Evolutionary conservation across 2,888 invertebrate species (phyloP), one percentile per base, ranked within the genome.

Genomic region (Gymnoscelis rufifasciata): DNA sequence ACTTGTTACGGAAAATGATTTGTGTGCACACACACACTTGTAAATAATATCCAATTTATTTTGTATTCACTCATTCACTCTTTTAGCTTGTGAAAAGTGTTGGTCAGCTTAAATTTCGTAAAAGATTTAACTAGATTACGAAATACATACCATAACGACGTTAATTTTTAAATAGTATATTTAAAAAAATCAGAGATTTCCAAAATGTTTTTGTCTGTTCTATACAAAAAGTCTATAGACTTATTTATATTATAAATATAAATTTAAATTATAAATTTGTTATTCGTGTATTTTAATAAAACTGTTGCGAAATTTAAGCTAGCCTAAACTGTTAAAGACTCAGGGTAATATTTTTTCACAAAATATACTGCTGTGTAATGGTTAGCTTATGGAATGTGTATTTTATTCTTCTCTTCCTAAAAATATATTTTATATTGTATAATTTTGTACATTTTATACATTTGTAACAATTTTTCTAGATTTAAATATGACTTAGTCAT

Each of bases 301-400:
- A 62, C 50, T 58, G 57, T 56, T 45, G 51, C 62, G 62, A 57
- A 62, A 59, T 57, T 57, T 47, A 40, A 51, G 54, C 47, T 57
- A 52, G 57, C 60, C 63, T 56, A 51, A 26, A 51, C 47, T 55
- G 54, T 23, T 54, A 49, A 24, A 43, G 81, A 64, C 81, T 75
- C 77, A 83, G 82, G 69, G 80, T 79, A 76, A 52, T 66, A 70
- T 82, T 83, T 82, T 81, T 45, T 43, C 27, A n/a, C 53, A 78
- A 81, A 80, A 72, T 80, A 66, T 76, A 74, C 77, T 60, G 62
- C 77, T 83, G 82, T 82, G 81, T n/a, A 62, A 66, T 42, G 71
- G 67, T 39, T 33, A 15, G 31, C 13, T 13, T 47, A 57, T 55
- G 59, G 60, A 59, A 63, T 52, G 67, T 50, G 33, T 43, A 47